Percentiles rank a stretch among this genome's conserved stretches.
Evolutionary conservation across 2,113 vertebrate species (phyloP).

Genomic region (Chauna torquata): DNA sequence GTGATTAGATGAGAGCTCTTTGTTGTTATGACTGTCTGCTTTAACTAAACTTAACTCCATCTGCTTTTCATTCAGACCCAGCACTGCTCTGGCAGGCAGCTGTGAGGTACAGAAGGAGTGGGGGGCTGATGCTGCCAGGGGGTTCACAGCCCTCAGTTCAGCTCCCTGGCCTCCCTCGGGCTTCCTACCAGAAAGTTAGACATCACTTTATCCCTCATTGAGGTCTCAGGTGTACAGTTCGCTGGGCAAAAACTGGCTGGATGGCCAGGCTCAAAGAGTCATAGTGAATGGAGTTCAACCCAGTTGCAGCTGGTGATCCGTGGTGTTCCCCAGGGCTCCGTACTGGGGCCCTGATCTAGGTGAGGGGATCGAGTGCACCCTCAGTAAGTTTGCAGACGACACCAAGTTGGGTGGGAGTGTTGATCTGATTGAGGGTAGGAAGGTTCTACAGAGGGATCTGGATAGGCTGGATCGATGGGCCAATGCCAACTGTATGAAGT

Average conservation of each 20-base stretch:
- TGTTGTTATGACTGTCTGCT: constrained; percentile 42
- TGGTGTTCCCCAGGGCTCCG: too few species aligned
- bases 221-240: neutral
- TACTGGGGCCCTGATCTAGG: too few species aligned
- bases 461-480: neutral
- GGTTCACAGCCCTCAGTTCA: fast-evolving
- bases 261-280: neutral
- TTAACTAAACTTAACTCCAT: constrained; percentile 61
- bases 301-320: too few species aligned
- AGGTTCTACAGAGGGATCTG: neutral
- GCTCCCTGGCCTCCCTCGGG: constrained; percentile 4
- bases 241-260: neutral
- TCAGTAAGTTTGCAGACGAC: too few species aligned
- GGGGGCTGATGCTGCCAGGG: neutral
- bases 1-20: constrained; percentile 61
- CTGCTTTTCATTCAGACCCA: constrained; percentile 59
- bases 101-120: constrained; percentile 46
- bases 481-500: neutral
- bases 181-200: constrained; percentile 48
- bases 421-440: neutral
- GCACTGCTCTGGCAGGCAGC: constrained; percentile 5
- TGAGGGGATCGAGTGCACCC: too few species aligned
- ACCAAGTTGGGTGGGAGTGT: neutral
- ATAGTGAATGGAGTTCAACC: too few species aligned
- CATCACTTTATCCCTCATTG: neutral